These are phyloP conservation scores for Loxodonta africana DNA, from an alignment of 2,113 vertebrate genomes.

Conservation along the genomic window DNA sequence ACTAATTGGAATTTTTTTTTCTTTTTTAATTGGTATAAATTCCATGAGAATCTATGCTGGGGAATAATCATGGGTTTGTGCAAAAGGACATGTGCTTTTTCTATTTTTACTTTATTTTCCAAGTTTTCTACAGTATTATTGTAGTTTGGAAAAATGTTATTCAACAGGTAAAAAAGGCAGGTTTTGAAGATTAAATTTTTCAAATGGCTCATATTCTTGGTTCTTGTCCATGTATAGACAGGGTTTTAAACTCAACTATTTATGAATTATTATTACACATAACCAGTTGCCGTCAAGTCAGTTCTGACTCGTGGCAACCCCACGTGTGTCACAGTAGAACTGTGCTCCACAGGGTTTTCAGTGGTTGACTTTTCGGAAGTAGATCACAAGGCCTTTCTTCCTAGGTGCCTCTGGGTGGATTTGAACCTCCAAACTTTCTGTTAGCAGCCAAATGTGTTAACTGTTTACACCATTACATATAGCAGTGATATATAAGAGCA, in stretches of 20 bases:
- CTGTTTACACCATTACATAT: too few relatives aligned
- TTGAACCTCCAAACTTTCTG: too few relatives aligned
- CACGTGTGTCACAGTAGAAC: too few relatives aligned
- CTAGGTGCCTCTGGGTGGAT: too few relatives aligned
- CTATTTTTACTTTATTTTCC: background rate
- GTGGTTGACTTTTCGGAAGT: too few relatives aligned
- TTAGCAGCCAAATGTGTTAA: too few relatives aligned
- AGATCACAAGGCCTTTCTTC: too few relatives aligned
- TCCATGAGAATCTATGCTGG: background rate
- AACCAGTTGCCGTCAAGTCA: too few relatives aligned
- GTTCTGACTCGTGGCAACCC: too few relatives aligned
- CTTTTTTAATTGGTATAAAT: background rate
- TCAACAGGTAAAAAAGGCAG: background rate
- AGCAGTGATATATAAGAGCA: background rate
- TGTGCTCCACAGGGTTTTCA: too few relatives aligned
- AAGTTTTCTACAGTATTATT: background rate
- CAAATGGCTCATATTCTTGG: background rate
- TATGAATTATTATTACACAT: background rate
- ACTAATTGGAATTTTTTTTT: background rate
- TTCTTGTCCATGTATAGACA: background rate
- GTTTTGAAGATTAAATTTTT: background rate
- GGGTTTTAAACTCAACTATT: background rate
- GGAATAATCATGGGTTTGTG: constrained; percentile 8
- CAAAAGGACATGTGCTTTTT: background rate
- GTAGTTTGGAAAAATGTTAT: constrained; percentile 28